Evolutionary conservation across 2,888 invertebrate species (phyloP).

Genomic region (Archaeoteleia sp.): DNA sequence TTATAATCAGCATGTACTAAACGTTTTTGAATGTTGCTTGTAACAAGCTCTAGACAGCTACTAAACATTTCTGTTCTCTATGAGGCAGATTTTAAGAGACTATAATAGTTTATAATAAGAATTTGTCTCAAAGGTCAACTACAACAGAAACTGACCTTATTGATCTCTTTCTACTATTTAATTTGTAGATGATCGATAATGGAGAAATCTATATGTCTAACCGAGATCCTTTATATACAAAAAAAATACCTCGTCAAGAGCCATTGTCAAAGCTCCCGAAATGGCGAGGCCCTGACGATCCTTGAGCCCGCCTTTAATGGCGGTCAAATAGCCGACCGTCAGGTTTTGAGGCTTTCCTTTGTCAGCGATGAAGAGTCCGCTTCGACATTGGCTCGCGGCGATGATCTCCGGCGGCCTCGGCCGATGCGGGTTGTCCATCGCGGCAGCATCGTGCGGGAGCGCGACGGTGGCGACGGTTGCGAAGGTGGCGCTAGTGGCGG

Average conservation of each 20-base stretch:
- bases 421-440: conserved; percentile 39
- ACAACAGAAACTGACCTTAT: too few species aligned
- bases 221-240: too few species aligned
- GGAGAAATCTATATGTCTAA: too few species aligned
- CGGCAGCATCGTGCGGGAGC: conserved; percentile 36
- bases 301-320: conserved; percentile 84
- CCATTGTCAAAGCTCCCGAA: conserved; percentile 93
- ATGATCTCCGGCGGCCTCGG: conserved; percentile 28
- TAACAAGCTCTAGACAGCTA: too few species aligned
- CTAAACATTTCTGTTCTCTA: too few species aligned
- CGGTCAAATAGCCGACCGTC: conserved; percentile 90
- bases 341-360: conserved; percentile 74
- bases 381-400: conserved; percentile 37
- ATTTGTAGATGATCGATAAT: too few species aligned
- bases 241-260: conserved; percentile 84
- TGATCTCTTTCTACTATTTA: conserved; percentile 1
- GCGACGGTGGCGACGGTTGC: conserved; percentile 36
- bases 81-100: too few species aligned
- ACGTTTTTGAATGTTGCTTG: too few species aligned
- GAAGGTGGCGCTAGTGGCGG: conserved; percentile 42
- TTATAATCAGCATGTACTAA: too few species aligned
- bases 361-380: conserved; percentile 23
- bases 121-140: too few species aligned
- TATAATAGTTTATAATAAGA: too few species aligned
- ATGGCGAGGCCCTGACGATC: conserved; percentile 90